Conservation (phyloP, 2,113 vertebrate species). For the Otus sunia region DNA sequence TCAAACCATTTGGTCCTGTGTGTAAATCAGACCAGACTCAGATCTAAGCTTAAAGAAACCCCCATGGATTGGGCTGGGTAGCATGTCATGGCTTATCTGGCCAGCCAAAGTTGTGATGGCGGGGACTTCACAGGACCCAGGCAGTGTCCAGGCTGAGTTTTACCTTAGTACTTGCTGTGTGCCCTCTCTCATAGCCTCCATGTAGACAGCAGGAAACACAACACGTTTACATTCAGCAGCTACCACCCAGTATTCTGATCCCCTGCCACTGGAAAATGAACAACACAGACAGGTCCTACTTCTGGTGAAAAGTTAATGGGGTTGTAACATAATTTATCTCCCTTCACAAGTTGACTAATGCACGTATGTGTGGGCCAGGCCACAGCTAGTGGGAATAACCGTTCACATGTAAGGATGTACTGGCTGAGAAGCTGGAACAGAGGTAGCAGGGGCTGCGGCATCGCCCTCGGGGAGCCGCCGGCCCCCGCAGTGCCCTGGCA, state of each 20-base stretch:
- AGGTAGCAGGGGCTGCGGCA: neutral
- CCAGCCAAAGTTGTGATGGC: neutral
- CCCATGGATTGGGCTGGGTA: neutral
- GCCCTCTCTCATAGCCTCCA: neutral
- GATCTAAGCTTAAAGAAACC: neutral
- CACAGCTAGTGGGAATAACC: neutral
- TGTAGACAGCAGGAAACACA: neutral
- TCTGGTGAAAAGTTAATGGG: neutral
- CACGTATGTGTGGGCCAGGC: neutral
- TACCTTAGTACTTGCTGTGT: neutral
- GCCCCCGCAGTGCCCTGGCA: neutral
- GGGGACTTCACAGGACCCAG: neutral
- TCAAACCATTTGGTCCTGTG: neutral
- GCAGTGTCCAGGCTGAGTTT: neutral
- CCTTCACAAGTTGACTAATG: neutral
- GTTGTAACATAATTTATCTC: neutral
- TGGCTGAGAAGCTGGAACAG: neutral
- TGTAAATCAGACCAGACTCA: neutral
- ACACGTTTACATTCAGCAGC: fast-evolving
- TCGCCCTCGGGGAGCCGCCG: fast-evolving
- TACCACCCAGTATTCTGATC: fast-evolving
- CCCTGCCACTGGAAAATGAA: neutral
- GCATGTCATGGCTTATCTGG: neutral
- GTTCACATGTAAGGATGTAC: fast-evolving
- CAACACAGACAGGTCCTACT: neutral